phyloP scores from a whole-genome alignment of 2,113 vertebrate genomes.

The Corvus cornix region DNA sequence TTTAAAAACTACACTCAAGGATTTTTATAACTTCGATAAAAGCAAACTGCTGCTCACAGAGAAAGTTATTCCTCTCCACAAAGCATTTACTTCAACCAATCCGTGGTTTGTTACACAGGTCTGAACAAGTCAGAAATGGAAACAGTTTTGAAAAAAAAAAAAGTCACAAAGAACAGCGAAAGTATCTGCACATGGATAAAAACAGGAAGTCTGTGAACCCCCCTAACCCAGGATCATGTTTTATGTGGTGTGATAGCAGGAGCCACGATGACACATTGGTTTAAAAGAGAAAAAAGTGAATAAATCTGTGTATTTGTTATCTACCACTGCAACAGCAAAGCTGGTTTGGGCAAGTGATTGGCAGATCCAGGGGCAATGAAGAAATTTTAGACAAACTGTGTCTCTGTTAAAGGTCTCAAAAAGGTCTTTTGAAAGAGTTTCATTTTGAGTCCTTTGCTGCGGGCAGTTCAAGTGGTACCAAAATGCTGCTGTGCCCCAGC shows the following conservation, averaged over 20 bases:
- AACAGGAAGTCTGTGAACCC: slow-evolving; percentile 29
- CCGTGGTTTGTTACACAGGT: neutral
- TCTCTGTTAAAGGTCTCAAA: neutral
- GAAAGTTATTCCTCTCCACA: neutral
- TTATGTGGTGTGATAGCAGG: neutral
- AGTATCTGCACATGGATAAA: neutral
- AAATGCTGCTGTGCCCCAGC: accelerated
- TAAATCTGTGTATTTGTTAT: neutral
- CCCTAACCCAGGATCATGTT: neutral
- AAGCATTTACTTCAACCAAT: slow-evolving; percentile 1
- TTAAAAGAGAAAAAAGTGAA: neutral
- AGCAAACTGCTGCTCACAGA: slow-evolving; percentile 1
- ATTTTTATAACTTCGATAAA: slow-evolving; percentile 64
- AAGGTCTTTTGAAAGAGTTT: neutral
- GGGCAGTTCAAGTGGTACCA: neutral
- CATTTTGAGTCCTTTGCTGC: neutral
- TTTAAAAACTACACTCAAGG: slow-evolving; percentile 62
- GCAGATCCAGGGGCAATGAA: neutral
- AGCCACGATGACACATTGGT: neutral
- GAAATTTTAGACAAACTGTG: neutral
- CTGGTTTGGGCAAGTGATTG: accelerated
- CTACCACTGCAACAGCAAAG: neutral
- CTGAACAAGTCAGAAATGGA: neutral
- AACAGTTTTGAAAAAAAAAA: neutral
- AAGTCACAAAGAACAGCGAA: neutral